These are phyloP conservation scores for Serrognathus titanus DNA, from an alignment of 2,888 invertebrate species.

Conservation along the genomic window DNA sequence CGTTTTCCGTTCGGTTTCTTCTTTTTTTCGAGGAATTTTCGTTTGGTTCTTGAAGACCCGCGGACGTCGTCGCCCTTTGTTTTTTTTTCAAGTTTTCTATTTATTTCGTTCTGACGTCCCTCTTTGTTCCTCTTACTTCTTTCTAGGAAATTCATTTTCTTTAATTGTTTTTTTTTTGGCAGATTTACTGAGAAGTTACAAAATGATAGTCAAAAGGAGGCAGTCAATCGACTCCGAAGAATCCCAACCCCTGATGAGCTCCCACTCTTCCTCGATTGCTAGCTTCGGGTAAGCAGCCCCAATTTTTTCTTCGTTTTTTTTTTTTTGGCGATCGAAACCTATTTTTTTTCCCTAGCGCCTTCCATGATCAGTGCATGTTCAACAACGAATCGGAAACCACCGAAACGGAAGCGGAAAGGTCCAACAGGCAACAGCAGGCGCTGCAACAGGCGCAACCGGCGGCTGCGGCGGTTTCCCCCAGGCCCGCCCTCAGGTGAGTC, in stretches of 20 bases:
- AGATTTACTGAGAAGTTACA: slow-evolving; percentile 44
- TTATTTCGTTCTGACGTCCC: too few relatives aligned
- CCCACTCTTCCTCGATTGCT: slow-evolving; percentile 37
- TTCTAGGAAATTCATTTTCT: too few relatives aligned
- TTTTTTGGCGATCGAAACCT: neutral
- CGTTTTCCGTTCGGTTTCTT: too few relatives aligned
- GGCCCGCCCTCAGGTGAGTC: too few relatives aligned
- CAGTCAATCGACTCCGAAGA: slow-evolving; percentile 46
- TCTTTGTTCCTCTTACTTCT: too few relatives aligned
- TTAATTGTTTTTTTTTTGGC: slow-evolving; percentile 9
- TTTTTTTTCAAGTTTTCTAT: too few relatives aligned
- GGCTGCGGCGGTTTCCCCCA: neutral
- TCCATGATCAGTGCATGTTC: slow-evolving; percentile 35
- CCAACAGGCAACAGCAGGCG: slow-evolving; percentile 4
- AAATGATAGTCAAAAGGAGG: slow-evolving; percentile 29
- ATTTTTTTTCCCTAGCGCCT: slow-evolving; percentile 23
- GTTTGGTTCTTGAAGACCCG: too few relatives aligned
- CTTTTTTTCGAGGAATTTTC: too few relatives aligned
- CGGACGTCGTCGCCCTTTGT: too few relatives aligned
- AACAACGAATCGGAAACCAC: slow-evolving; percentile 40
- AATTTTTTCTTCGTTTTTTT: neutral
- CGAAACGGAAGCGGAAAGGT: slow-evolving; percentile 31
- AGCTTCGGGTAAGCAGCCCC: slow-evolving; percentile 45
- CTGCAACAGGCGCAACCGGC: neutral
- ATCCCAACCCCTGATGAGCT: slow-evolving; percentile 46